Percentiles rank a stretch among this genome's conserved stretches.
These are phyloP conservation scores for Cirrhinus molitorella DNA, from an alignment of 2,797 vertebrate genomes.

Conservation along the genomic window DNA sequence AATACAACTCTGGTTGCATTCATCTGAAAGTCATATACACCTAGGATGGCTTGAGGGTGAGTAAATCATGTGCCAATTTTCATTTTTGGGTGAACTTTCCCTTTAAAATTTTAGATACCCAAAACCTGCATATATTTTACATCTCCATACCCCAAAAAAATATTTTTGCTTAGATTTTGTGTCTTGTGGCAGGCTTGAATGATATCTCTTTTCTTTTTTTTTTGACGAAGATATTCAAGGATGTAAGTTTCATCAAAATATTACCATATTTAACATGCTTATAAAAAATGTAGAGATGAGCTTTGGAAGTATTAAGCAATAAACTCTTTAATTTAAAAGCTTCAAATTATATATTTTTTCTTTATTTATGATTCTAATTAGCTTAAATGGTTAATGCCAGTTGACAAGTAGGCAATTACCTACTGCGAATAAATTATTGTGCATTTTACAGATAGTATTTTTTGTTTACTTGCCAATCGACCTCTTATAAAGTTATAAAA, in stretches of 20 bases:
- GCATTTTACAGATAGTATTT: background rate
- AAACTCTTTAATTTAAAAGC: conserved; percentile 70
- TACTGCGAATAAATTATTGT: background rate
- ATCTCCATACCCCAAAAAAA: background rate
- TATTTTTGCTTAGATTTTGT: background rate
- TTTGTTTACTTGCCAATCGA: conserved; percentile 6
- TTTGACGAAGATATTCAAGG: background rate
- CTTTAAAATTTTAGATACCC: too few species aligned
- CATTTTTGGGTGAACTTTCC: too few species aligned
- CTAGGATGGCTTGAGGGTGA: too few species aligned
- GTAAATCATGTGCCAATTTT: too few species aligned
- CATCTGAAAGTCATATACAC: too few species aligned
- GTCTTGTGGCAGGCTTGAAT: background rate
- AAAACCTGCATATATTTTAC: background rate
- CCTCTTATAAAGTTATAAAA: conserved; percentile 13
- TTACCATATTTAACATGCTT: conserved; percentile 18
- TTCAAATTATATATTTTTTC: conserved; percentile 34
- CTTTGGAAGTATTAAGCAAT: conserved; percentile 64
- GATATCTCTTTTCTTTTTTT: background rate
- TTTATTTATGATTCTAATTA: background rate
- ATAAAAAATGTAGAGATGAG: conserved; percentile 51
- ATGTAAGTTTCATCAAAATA: background rate
- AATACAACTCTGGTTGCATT: too few species aligned
- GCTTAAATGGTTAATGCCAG: conserved; percentile 4
- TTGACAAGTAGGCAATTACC: background rate